These are phyloP conservation scores for Macrobrachium rosenbergii DNA, from an alignment of 1,140 invertebrate genomes.

Conservation along the genomic window DNA sequence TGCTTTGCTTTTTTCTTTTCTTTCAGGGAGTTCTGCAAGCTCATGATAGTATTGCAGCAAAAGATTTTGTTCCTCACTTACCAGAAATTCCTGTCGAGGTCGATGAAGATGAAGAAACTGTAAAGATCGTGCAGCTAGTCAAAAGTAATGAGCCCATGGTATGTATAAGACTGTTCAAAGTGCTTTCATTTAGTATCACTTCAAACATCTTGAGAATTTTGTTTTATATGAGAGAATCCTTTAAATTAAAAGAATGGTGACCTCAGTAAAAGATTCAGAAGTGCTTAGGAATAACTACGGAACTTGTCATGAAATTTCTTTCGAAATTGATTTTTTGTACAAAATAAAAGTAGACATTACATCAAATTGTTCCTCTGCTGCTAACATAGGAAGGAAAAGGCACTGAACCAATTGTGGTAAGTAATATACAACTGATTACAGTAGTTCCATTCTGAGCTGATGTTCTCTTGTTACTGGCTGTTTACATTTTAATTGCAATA, in stretches of 20 bases:
- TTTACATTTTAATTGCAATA: too few relatives aligned
- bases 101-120: constrained; percentile 93
- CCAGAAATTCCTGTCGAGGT: constrained; percentile 89
- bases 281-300: too few relatives aligned
- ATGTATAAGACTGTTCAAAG: constrained; percentile 71
- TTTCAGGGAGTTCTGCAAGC: constrained; percentile 87
- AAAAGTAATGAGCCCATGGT: constrained; percentile 98
- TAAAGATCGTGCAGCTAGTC: constrained; percentile 96
- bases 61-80: constrained; percentile 93
- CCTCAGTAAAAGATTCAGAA: too few relatives aligned
- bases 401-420: constrained; percentile 91
- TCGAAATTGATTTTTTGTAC: neutral
- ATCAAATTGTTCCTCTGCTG: constrained; percentile 27
- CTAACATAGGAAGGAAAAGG: constrained; percentile 85
- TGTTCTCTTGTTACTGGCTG: neutral
- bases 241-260: too few relatives aligned
- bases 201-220: too few relatives aligned
- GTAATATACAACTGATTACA: constrained; percentile 30
- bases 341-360: neutral
- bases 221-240: too few relatives aligned
- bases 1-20: neutral
- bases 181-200: neutral
- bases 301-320: too few relatives aligned
- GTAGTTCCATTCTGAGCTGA: neutral
- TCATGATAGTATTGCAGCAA: constrained; percentile 94